These are phyloP conservation scores for Trichomycterus rosablanca DNA, from an alignment of 2,113 vertebrate species.

Conservation along the genomic window DNA sequence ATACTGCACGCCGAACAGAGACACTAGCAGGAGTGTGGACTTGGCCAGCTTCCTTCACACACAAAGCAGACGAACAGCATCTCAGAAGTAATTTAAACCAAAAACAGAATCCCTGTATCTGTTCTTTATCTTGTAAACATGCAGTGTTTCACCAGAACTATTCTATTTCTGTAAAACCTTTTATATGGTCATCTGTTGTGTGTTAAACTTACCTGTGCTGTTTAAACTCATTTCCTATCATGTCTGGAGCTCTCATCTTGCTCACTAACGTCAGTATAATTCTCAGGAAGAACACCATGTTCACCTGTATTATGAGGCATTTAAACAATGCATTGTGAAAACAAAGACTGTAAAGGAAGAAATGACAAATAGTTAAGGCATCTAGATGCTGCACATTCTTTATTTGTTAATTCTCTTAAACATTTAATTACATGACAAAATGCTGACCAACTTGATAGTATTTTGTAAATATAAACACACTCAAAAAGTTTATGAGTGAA, in stretches of 20 bases:
- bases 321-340: background rate
- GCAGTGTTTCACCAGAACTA: background rate
- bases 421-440: no score
- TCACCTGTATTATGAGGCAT: constrained; percentile 55
- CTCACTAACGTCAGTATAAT: constrained; percentile 64
- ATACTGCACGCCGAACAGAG: constrained; percentile 89
- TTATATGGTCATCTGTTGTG: background rate
- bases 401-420: no score
- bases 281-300: constrained; percentile 65
- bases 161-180: constrained; percentile 2
- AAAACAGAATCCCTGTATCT: background rate
- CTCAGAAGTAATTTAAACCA: background rate
- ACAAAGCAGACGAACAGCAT: constrained; percentile 10
- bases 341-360: no score
- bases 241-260: constrained; percentile 63
- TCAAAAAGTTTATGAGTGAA: no score
- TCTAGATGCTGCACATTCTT: no score
- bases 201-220: constrained; percentile 63
- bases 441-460: no score
- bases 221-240: constrained; percentile 60
- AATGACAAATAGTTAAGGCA: no score
- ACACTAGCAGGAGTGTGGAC: constrained; percentile 88
- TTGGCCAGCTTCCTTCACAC: constrained; percentile 80
- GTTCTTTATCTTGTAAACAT: no score
- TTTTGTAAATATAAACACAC: no score